Evolutionary conservation across 1,140 invertebrate species (phyloP), one percentile per base, ranked within the genome.

Genomic region (Yoshiicerus persimilis): DNA sequence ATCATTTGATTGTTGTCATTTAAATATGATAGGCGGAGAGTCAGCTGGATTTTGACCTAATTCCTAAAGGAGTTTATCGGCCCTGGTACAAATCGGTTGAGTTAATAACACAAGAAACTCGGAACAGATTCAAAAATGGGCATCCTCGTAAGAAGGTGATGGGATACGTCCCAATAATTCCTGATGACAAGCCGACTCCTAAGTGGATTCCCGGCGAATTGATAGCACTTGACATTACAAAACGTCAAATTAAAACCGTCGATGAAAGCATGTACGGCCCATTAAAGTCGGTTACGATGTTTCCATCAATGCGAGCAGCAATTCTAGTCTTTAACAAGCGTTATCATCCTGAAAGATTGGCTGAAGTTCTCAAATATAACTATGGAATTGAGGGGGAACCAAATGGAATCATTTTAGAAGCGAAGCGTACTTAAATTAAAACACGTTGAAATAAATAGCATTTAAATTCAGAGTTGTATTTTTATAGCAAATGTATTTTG

Each of bases 201-300:
- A 87, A 88, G 16, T 88, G 84, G 88, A 86, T 88, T 83, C 84
- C 84, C 8, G 88, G 88, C 0, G 84, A 88, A 41, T 36, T 88
- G 13, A 88, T 88, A 5, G 88, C 70, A 10, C 4, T 20, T 64
- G 84, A 84, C 27, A 66, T 88, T 11, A 83, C 84, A 39, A 84
- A 86, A 23, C 30, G 85, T 36, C 47, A 86, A 86, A 34, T 88
- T 16, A 83, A 84, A 86, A 30, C 83, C 1, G 30, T 88, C 39
- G 86, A 88, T 36, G 66, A 88, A n/a, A 88, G 88, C 70, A 27
- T 62, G 23, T 88, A 86, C 64, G 88, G 88, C 11, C 88, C 88
- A 13, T 34, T 88, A 32, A 70, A 77, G 36, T 88, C 88, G 2
- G 75, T 86, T 4, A 88, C 88, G 25, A 86, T 80, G 23, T 80